These are phyloP conservation scores for Helicoverpa assulta DNA, from an alignment of 2,888 invertebrate genomes.

Conservation along the genomic window DNA sequence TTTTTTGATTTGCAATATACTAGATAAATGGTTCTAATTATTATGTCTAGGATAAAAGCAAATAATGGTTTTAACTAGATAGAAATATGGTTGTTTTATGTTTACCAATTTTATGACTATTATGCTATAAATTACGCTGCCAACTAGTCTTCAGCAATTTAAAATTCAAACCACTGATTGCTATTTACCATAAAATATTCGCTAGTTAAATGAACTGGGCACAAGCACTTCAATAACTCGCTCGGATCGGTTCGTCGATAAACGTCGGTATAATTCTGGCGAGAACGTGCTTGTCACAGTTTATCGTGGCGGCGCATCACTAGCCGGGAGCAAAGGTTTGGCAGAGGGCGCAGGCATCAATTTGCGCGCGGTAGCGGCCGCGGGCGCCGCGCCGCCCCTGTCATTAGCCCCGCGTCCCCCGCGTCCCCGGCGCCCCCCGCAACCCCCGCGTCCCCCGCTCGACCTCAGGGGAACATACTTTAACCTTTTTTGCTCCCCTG, in stretches of 20 bases:
- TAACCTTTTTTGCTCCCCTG: slow-evolving; percentile 89
- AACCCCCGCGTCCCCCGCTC: slow-evolving; percentile 49
- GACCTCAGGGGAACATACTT: slow-evolving; percentile 83
- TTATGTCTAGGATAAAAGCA: slow-evolving; percentile 11
- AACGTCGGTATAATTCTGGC: slow-evolving; percentile 67
- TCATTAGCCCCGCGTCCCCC: slow-evolving; percentile 82
- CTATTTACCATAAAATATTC: slow-evolving; percentile 62
- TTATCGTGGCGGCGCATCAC: slow-evolving; percentile 87
- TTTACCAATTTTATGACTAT: slow-evolving; percentile 13
- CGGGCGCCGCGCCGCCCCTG: slow-evolving; percentile 89
- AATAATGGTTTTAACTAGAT: background rate
- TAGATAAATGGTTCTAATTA: slow-evolving; percentile 13
- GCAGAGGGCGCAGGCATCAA: slow-evolving; percentile 88
- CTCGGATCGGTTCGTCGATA: slow-evolving; percentile 65
- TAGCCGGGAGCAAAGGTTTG: slow-evolving; percentile 89
- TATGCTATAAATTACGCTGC: slow-evolving; percentile 38
- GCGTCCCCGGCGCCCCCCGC: slow-evolving; percentile 50
- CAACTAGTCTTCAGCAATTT: slow-evolving; percentile 47
- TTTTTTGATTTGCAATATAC: slow-evolving; percentile 18
- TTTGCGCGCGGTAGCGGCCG: slow-evolving; percentile 89
- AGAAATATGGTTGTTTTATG: background rate
- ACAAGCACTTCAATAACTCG: slow-evolving; percentile 58
- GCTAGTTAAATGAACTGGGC: slow-evolving; percentile 58
- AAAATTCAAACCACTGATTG: slow-evolving; percentile 50
- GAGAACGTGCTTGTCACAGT: slow-evolving; percentile 81